These are phyloP conservation scores for Nothobranchius kuhntae DNA, from an alignment of 2,113 vertebrate genomes.

Conservation along the genomic window DNA sequence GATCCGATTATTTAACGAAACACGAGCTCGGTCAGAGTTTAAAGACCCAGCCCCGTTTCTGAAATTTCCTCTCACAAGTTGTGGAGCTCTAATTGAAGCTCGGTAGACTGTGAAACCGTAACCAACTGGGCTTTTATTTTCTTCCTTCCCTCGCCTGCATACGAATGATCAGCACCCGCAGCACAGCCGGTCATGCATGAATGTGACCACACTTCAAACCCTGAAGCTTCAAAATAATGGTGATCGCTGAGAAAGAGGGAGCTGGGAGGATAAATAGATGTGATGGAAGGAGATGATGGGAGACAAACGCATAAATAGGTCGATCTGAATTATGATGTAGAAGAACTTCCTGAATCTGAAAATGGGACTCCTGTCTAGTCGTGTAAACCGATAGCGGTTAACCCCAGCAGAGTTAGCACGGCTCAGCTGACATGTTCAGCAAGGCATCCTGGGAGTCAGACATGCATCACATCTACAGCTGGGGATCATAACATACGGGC, in stretches of 20 bases:
- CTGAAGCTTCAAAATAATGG: constrained; percentile 19
- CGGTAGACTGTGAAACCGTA: constrained; percentile 43
- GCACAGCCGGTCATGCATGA: constrained; percentile 39
- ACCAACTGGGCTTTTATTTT: constrained; percentile 11
- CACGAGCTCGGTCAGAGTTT: background rate
- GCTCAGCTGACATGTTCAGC: constrained; percentile 46
- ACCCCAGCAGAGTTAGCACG: constrained; percentile 22
- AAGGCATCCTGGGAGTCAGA: constrained; percentile 41
- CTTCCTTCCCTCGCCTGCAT: constrained; percentile 39
- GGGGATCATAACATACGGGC: no score
- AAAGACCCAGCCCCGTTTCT: constrained; percentile 6
- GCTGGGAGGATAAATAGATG: background rate
- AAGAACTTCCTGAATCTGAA: background rate
- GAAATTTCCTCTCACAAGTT: constrained; percentile 29
- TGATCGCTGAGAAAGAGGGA: background rate
- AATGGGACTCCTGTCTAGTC: background rate
- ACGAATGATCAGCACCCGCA: constrained; percentile 43
- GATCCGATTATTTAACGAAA: no score
- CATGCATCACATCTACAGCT: constrained; percentile 40
- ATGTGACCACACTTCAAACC: constrained; percentile 52
- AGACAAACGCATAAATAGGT: background rate
- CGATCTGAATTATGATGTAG: background rate
- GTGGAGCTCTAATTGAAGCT: constrained; percentile 20
- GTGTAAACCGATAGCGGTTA: constrained; percentile 2
- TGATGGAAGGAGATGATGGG: constrained; percentile 1